Base-by-base conservation (phyloP, 2,888 invertebrate species). In the Drepana falcataria region DNA sequence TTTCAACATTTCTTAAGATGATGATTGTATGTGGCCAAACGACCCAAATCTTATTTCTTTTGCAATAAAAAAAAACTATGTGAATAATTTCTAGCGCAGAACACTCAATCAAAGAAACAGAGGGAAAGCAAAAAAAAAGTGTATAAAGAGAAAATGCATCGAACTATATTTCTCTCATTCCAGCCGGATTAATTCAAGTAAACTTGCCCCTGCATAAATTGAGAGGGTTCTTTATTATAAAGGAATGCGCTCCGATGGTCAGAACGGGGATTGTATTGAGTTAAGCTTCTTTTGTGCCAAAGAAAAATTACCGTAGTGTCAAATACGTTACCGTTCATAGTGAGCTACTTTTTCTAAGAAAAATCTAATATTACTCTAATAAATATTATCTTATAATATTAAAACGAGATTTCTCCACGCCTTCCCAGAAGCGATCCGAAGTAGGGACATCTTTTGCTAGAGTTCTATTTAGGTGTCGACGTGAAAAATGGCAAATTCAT, bases 271-370 rank as follows among this genome's bases (percentile, higher is more conserved):
- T 71, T 65, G 66, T 66, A 68, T 65, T 61, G 60, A 61, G 60
- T 60, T 68, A 69, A 69, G 69, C 69, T 68, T 53, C 66, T 65
- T 67, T 64, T 60, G 65, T 60, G 61, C 57, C 55, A 58, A 56
- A 64, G 65, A 69, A 68, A 71, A 69, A 67, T 66, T 68, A 64
- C 63, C 63, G 54, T 59, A 59, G 64, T 64, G 64, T 65, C 60
- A 58, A 60, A 58, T 54, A 51, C 55, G 52, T 35, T 48, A 35
- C 49, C 48, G 66, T 64, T 65, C 69, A 58, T 34, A 64, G 44
- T 61, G 48, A 37, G 59, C 48, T 51, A 58, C 53, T 35, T 7
- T 9, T 37, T 37, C 35, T 49, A 49, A 35, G 9, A 35, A 21
- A 21, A 21, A 21, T 21, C 21, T 21, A 21, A 21, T 21, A 21